Percentiles rank a stretch among this genome's conserved stretches.
These are phyloP conservation scores for Diachasma alloeum DNA, from an alignment of 1,140 invertebrate genomes.

Conservation along the genomic window DNA sequence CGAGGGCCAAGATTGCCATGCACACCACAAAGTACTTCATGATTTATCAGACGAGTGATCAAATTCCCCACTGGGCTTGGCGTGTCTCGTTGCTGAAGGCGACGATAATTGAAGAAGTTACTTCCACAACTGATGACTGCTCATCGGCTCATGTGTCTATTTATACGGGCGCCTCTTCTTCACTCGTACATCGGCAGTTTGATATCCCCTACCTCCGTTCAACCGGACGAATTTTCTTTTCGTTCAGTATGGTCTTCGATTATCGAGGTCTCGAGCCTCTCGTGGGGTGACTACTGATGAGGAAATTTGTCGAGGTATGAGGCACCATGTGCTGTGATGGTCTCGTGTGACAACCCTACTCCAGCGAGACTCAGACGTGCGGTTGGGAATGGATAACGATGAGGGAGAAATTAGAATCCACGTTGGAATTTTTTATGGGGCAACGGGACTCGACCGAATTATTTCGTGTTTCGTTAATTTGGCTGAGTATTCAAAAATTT, in stretches of 20 bases:
- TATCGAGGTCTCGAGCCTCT: slow-evolving; percentile 59
- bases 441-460: background rate
- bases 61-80: slow-evolving; percentile 9
- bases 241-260: slow-evolving; percentile 65
- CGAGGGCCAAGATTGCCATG: slow-evolving; percentile 59
- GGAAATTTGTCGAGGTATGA: slow-evolving; percentile 27
- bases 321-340: slow-evolving; percentile 32
- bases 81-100: slow-evolving; percentile 30
- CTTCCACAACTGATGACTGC: slow-evolving; percentile 56
- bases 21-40: slow-evolving; percentile 53
- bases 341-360: slow-evolving; percentile 32
- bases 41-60: background rate
- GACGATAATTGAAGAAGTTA: slow-evolving; percentile 41
- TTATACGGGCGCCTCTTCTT: slow-evolving; percentile 51
- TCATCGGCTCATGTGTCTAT: slow-evolving; percentile 53
- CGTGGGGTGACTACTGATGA: slow-evolving; percentile 50
- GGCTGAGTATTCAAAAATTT: too few relatives aligned
- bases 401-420: slow-evolving; percentile 2
- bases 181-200: slow-evolving; percentile 6
- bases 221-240: slow-evolving; percentile 62
- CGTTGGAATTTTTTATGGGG: slow-evolving; percentile 8
- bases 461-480: background rate
- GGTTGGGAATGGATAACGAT: slow-evolving; percentile 27
- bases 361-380: background rate
- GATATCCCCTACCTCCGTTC: slow-evolving; percentile 24